Percentiles rank a stretch among this genome's conserved stretches.
Conservation (phyloP, 2,888 invertebrate species). For the Melitaea athalia region DNA sequence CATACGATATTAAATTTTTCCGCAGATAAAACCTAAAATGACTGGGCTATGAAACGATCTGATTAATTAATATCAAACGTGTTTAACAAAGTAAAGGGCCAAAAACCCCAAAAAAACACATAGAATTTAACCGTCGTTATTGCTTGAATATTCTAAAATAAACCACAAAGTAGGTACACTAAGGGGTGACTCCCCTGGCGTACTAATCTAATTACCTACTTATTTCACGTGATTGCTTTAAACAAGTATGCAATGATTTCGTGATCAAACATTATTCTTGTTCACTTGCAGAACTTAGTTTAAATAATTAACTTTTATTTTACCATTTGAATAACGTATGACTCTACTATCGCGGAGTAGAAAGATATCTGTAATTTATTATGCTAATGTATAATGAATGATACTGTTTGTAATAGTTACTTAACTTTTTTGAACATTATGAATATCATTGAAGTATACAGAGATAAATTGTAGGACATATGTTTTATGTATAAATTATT, state of each 20-base stretch:
- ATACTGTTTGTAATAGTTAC: background rate
- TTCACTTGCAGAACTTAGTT: background rate
- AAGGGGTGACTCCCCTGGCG: background rate
- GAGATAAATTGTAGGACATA: background rate
- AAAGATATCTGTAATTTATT: background rate
- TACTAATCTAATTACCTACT: conserved; percentile 22
- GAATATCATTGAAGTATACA: background rate
- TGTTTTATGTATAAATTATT: too few species aligned
- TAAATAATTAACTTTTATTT: background rate
- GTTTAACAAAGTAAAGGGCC: too few species aligned
- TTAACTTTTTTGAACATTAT: background rate
- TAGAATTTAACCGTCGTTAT: background rate
- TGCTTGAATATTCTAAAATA: background rate
- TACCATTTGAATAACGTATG: background rate
- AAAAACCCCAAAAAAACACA: background rate
- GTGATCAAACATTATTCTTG: background rate
- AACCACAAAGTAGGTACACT: background rate
- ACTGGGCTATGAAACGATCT: too few species aligned
- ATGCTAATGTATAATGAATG: background rate
- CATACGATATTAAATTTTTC: too few species aligned
- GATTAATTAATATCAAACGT: too few species aligned
- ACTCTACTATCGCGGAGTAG: background rate
- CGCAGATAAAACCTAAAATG: too few species aligned
- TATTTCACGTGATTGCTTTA: conserved; percentile 23
- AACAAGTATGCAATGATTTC: conserved; percentile 7